Conservation (phyloP, 2,113 vertebrate species). For the Sarotherodon lohbergeri region DNA sequence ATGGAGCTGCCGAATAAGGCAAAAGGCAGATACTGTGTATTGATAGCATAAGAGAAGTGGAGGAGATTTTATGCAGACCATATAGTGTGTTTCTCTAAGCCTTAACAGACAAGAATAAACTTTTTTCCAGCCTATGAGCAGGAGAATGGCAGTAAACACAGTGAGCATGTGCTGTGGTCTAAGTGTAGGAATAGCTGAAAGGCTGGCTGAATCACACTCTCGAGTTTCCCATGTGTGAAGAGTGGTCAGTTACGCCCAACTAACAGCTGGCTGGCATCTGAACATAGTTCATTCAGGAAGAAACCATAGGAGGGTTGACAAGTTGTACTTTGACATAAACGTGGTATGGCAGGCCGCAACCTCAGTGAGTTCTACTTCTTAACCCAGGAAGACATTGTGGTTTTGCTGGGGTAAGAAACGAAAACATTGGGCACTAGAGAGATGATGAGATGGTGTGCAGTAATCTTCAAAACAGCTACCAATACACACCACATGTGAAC, state of each 20-base stretch:
- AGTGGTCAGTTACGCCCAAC: conserved; percentile 13
- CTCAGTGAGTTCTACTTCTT: conserved; percentile 30
- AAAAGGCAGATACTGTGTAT: neutral
- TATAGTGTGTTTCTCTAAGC: neutral
- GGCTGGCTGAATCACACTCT: conserved; percentile 1
- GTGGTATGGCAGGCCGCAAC: conserved; percentile 26
- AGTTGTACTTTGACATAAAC: conserved; percentile 43
- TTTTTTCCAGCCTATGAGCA: neutral
- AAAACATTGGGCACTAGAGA: conserved; percentile 17
- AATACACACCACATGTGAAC: neutral
- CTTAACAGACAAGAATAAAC: neutral
- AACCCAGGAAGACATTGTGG: conserved; percentile 30
- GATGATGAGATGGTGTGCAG: neutral
- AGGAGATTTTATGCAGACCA: neutral
- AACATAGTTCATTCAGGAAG: conserved; percentile 30
- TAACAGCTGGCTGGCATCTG: conserved; percentile 39
- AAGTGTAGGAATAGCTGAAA: neutral
- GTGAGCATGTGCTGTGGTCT: neutral
- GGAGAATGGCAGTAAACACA: neutral
- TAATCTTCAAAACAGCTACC: neutral
- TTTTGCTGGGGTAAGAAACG: conserved; percentile 5
- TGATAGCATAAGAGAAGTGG: neutral
- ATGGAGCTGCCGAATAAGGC: neutral
- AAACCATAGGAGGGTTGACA: conserved; percentile 14
- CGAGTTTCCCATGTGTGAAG: conserved; percentile 23